A percentile compares a stretch with the other conserved stretches of the same genome.
Conservation (phyloP, 2,113 vertebrate genomes). For the Puntigrus tetrazona region DNA sequence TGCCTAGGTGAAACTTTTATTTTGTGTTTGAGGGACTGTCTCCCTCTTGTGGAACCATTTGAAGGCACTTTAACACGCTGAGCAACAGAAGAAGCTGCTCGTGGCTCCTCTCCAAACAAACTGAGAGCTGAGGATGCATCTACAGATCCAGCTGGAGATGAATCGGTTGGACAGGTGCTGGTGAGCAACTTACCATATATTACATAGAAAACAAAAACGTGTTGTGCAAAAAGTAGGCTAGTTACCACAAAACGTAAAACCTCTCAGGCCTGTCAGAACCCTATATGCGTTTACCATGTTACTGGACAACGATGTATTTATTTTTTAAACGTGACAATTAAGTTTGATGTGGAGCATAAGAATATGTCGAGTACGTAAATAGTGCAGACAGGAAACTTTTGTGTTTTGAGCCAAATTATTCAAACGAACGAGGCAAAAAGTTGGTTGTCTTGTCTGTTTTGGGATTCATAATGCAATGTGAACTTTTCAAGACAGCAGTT, state of each 20-base stretch:
- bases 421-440: not conserved
- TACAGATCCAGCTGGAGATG: not conserved
- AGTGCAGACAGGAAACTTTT: not conserved
- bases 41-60: constrained; percentile 5
- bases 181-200: not conserved
- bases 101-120: not conserved
- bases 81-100: not conserved
- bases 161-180: not conserved
- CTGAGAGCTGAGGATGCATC: not conserved
- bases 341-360: not conserved
- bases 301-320: not conserved
- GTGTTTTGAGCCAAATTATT: not conserved
- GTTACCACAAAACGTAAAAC: not conserved
- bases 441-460: not conserved
- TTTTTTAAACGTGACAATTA: not conserved
- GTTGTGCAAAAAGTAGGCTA: not conserved
- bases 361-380: not conserved
- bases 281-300: too few relatives aligned
- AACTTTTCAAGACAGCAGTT: not conserved
- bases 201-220: not conserved
- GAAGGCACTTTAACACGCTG: not conserved
- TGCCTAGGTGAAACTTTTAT: not conserved
- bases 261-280: not conserved
- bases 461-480: not conserved
- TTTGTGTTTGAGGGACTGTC: not conserved